Evolutionary conservation across 2,888 invertebrate species (phyloP), one percentile per base, ranked within the genome.

Genomic region (Acanthoscelides obtectus): DNA sequence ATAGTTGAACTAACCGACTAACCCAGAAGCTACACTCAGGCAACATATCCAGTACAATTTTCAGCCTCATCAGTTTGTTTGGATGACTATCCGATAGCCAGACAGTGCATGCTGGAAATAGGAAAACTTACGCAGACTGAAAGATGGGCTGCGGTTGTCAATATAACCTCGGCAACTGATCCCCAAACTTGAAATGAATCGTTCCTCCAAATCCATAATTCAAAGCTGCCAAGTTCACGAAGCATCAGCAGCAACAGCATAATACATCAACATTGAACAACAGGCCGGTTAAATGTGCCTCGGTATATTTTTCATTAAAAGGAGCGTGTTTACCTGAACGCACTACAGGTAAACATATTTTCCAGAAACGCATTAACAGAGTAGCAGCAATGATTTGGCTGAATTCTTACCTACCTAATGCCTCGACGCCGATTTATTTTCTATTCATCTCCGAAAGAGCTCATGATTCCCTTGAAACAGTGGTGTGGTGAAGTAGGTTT

Each of bases 301-400:
- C 17, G 8, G 8, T 45, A 45, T 17, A 45, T 45, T 45, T 45
- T 68, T 68, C 65, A n/a, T 65, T 72, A 71, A 74, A 72, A 72
- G 69, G 71, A 74, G 72, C 72, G 68, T 74, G 70, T 74, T 72
- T 74, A 74, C 73, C 73, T 74, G 73, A 64, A 69, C 70, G 45
- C 66, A 63, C 20, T 65, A 67, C 73, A 73, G 73, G 73, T 73
- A 73, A 70, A 69, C 45, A 69, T 69, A 69, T 73, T 73, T 73
- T 73, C 72, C 71, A 67, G 72, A 70, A 72, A 70, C 72, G 69
- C 66, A 69, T 68, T 71, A 71, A 71, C 21, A 67, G 68, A 68
- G 71, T 22, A 66, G 70, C 69, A 66, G 70, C 69, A 70, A 70
- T 73, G 73, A 73, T 73, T 73, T 69, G 45, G 73, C 73, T 70